Conservation (phyloP, 2,797 vertebrate species). For the Amblyraja radiata region DNA sequence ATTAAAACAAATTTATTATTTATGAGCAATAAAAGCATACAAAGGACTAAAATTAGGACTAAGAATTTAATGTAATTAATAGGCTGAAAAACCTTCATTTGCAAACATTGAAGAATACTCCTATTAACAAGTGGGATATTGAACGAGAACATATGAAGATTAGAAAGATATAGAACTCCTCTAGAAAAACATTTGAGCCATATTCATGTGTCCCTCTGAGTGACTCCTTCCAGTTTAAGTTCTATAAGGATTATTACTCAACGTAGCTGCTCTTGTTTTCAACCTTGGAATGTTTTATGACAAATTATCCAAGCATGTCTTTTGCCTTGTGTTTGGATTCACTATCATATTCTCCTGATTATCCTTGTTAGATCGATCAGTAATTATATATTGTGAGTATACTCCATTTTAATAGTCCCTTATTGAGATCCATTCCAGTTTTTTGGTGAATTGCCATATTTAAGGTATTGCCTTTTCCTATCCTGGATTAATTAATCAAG, state of each 20-base stretch:
- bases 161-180: not conserved
- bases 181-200: not conserved
- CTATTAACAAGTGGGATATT: not conserved
- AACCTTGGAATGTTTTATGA: not conserved
- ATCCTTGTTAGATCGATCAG: not conserved
- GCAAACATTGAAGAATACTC: not conserved
- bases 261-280: not conserved
- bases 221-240: not conserved
- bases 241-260: not conserved
- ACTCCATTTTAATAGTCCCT: not conserved
- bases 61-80: not conserved
- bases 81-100: not conserved
- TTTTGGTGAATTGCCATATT: not conserved
- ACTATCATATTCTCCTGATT: not conserved
- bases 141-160: not conserved
- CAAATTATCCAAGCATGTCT: not conserved
- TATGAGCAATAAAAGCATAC: not conserved
- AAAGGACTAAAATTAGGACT: not conserved
- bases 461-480: not conserved
- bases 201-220: not conserved
- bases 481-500: not conserved
- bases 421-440: not conserved
- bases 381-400: not conserved
- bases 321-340: not conserved
- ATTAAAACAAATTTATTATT: not conserved